Evolutionary conservation across 2,113 vertebrate genomes (phyloP).

Genomic region (Rhea pennata): DNA sequence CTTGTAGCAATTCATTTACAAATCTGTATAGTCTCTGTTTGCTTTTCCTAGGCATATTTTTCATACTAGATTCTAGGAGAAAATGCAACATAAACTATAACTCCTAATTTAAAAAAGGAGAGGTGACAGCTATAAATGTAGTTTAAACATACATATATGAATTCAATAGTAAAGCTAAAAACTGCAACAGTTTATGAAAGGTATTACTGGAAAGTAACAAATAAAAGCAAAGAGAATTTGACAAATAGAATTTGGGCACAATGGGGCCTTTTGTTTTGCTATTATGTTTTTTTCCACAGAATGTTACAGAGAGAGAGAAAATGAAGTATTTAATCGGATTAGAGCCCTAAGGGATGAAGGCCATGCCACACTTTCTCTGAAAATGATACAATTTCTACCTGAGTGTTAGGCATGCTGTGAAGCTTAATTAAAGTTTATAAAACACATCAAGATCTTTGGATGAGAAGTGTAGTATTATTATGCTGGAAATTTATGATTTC

Average conservation of each 20-base stretch:
- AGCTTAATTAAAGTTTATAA: conserved; percentile 56
- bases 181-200: neutral
- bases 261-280: neutral
- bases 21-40: neutral
- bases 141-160: neutral
- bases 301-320: neutral
- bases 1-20: neutral
- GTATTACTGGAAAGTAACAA: neutral
- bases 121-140: neutral
- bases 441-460: conserved; percentile 29
- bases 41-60: neutral
- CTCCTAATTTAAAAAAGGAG: neutral
- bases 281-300: neutral
- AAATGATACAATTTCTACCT: conserved; percentile 37
- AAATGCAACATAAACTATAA: neutral
- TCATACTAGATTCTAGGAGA: neutral
- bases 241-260: neutral
- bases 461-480: neutral
- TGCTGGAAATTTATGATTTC: conserved; percentile 28
- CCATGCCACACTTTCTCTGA: neutral
- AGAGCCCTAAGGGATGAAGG: neutral
- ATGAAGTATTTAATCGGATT: neutral
- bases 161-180: neutral
- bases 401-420: conserved; percentile 17
- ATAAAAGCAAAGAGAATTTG: neutral